Base-by-base conservation (phyloP, 1,140 invertebrate genomes). In the Hycleus phaleratus region DNA sequence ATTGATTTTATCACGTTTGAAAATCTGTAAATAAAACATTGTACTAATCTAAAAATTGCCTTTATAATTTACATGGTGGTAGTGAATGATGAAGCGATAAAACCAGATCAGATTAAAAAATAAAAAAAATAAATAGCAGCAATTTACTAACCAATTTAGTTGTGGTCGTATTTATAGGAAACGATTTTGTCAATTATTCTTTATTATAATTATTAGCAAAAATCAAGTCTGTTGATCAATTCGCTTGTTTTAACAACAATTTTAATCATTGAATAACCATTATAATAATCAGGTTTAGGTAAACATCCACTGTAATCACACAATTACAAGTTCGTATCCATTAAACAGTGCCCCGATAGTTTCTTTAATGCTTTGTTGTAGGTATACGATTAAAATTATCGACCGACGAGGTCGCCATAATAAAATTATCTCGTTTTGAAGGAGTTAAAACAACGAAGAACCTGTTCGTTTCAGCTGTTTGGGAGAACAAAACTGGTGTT, bases 261-360 rank as follows among this genome's bases (percentile, higher is more conserved):
- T 61, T 61, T 61, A 61, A 57, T 61, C 54, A 43, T 46, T 48
- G 56, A 57, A 57, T 45, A 26, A 48, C 49, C 53, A 46, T 60
- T 52, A 52, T 56, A 56, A 56, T 56, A 26, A 60, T 49, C 53
- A 12, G 54, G 53, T 56, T 32, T 56, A 24, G 45, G 32, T 46
- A 55, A 52, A 43, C 45, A 60, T 50, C 48, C 49, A 47, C 48
- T 56, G 46, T 60, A 60, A 59, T 60, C 59, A 49, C 52, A 60
- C 53, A 60, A 60, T 60, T 60, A 60, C 59, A 59, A 59, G 43
- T 38, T 53, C 38, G 39, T 40, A 40, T 40, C 50, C 51, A 48
- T 54, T 53, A 53, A 53, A 53, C 25, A 45, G 46, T 32, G 4
- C 32, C 25, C 43, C 26, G 51, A 4, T 5, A 5, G 4, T 32